Evolutionary conservation across 2,888 invertebrate genomes (phyloP).

Genomic region (Falcaria lacertinaria): DNA sequence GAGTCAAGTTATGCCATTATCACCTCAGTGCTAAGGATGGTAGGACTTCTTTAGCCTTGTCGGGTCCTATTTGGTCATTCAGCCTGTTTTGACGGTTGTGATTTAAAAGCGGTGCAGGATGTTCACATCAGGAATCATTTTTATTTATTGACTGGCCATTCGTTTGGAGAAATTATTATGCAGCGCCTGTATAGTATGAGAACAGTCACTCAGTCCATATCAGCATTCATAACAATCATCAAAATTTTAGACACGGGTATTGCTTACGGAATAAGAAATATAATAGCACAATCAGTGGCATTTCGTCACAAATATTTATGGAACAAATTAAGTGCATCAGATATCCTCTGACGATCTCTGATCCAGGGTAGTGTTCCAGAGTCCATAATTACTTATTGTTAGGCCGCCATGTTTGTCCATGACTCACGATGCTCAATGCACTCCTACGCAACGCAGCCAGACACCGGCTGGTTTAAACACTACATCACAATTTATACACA

Average conservation of each 20-base stretch:
- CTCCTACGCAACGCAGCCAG: slow-evolving; percentile 54
- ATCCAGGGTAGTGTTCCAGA: slow-evolving; percentile 7
- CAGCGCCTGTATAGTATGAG: too few species aligned
- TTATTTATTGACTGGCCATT: not conserved
- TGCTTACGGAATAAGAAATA: too few species aligned
- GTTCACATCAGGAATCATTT: not conserved
- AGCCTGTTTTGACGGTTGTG: not conserved
- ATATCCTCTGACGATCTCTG: too few species aligned
- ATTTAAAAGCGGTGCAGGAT: too few species aligned
- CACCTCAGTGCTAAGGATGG: slow-evolving; percentile 4
- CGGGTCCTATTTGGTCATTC: not conserved
- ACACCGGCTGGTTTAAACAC: slow-evolving; percentile 39
- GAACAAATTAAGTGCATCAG: too few species aligned
- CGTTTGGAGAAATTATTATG: too few species aligned
- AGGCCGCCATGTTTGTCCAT: slow-evolving; percentile 53
- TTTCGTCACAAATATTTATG: too few species aligned
- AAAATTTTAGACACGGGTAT: too few species aligned
- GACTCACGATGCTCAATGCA: slow-evolving; percentile 36
- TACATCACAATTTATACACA: slow-evolving; percentile 49
- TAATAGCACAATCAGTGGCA: too few species aligned
- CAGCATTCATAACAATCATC: too few species aligned
- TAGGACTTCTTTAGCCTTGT: not conserved
- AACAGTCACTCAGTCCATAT: too few species aligned
- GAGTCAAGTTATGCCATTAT: slow-evolving; percentile 14
- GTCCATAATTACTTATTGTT: slow-evolving; percentile 63